Conservation (phyloP, 2,113 vertebrate genomes). For the Neoarius graeffei region DNA sequence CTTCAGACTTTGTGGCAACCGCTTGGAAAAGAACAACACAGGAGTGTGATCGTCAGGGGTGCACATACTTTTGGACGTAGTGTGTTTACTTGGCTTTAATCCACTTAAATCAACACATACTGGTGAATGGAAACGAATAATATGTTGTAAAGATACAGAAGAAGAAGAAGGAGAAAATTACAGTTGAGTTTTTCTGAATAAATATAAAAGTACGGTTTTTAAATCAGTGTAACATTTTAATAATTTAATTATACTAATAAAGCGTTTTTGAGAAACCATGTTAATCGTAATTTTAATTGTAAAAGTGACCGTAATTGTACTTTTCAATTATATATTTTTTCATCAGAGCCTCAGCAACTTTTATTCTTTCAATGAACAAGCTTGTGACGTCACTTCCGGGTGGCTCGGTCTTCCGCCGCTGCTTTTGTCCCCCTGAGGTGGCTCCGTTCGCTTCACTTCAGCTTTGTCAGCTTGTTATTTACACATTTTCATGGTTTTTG, state of each 20-base stretch:
- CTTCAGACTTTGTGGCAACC: no score
- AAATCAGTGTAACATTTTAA: not conserved
- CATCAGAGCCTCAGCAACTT: no score
- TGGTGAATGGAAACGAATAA: not conserved
- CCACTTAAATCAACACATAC: not conserved
- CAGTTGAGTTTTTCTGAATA: not conserved
- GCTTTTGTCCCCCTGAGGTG: not conserved
- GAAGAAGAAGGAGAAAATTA: no score
- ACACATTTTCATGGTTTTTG: not conserved
- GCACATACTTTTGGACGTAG: no score
- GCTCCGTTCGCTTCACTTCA: not conserved
- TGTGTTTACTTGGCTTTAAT: not conserved
- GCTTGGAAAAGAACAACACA: not conserved
- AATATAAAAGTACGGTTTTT: not conserved
- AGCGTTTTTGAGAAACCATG: no score
- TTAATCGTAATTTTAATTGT: not conserved
- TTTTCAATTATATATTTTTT: no score
- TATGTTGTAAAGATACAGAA: not conserved
- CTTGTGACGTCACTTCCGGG: not conserved
- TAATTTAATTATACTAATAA: not conserved
- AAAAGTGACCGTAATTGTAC: not conserved
- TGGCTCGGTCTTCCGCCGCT: not conserved
- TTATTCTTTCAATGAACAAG: not conserved
- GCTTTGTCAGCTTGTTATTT: not conserved
- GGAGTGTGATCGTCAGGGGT: not conserved